Evolutionary conservation across 2,888 invertebrate genomes (phyloP), one percentile per base, ranked within the genome.

Genomic region (Aproaerema taeniolella): DNA sequence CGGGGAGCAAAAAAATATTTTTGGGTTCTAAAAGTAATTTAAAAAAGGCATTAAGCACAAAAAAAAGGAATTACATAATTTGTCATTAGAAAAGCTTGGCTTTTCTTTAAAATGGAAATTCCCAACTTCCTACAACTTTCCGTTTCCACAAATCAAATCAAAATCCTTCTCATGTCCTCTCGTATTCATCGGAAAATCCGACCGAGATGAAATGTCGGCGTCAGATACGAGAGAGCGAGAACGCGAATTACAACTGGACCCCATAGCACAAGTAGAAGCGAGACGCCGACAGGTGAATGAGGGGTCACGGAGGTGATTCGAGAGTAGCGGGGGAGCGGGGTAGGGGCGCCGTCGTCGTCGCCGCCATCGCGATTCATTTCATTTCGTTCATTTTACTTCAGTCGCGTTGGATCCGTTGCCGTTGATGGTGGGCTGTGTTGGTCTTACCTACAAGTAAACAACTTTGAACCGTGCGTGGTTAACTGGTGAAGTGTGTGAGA

Each of bases 401-500:
- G 80, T 83, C 70, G 73, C 63, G 58, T 75, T 74, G 63, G 58
- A 63, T 53, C 59, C 67, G 49, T 48, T 54, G 48, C 49, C n/a
- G n/a, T n/a, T n/a, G 43, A 50, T 41, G 50, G 55, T 46, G 53
- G 63, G 52, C 48, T 50, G 52, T 51, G 48, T 50, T 45, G 58
- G 47, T 53, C 49, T 52, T 44, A 44, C 53, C 50, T 49, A 53
- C 45, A 55, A 59, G 60, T 67, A 70, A 66, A 61, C 60, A 61
- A 62, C 16, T 42, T 30, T 53, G 55, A 53, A 52, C 58, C 76
- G 81, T 78, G 82, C 61, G 81, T 81, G 79, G 59, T 52, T 52
- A 60, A 57, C 64, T 70, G 68, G 76, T 71, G 73, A 63, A 65
- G 64, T 74, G 58, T 78, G 67, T 75, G 77, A 76, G 70, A 73